Percentiles rank a stretch among this genome's conserved stretches.
Evolutionary conservation across 2,113 vertebrate genomes (phyloP).

Genomic region (Actenoides lindsayi): DNA sequence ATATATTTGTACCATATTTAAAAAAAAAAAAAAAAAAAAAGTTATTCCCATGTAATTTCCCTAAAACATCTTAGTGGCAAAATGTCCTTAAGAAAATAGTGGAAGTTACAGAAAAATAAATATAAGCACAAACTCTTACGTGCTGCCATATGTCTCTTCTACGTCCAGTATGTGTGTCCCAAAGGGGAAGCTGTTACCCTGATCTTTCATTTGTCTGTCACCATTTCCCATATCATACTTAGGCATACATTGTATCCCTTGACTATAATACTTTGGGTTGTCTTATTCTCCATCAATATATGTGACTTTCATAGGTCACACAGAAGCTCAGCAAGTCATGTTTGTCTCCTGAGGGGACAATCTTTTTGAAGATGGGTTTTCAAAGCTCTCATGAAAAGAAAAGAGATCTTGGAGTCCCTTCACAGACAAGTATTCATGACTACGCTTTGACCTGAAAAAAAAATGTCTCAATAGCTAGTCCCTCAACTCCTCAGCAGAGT

Average conservation of each 20-base stretch:
- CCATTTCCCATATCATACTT: not conserved
- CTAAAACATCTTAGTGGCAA: not conserved
- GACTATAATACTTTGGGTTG: not conserved
- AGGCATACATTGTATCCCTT: not conserved
- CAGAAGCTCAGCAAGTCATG: not conserved
- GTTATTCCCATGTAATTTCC: not conserved
- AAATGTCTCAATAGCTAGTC: not conserved
- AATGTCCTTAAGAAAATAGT: not conserved
- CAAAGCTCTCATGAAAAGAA: not conserved
- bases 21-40: not conserved
- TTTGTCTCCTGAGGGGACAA: not conserved
- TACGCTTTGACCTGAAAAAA: not conserved
- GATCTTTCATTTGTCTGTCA: not conserved
- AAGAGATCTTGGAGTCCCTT: not conserved
- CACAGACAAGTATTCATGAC: not conserved
- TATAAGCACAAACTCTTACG: not conserved
- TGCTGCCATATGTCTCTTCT: not conserved
- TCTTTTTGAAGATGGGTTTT: not conserved
- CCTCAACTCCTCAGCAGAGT: not conserved
- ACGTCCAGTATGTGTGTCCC: accelerated
- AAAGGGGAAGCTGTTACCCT: not conserved
- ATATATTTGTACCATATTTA: not conserved
- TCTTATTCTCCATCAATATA: not conserved
- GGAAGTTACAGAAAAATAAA: not conserved
- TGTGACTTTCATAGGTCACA: not conserved